These are phyloP conservation scores for Calameuta idolon DNA, from an alignment of 2,888 invertebrate species.

Conservation along the genomic window DNA sequence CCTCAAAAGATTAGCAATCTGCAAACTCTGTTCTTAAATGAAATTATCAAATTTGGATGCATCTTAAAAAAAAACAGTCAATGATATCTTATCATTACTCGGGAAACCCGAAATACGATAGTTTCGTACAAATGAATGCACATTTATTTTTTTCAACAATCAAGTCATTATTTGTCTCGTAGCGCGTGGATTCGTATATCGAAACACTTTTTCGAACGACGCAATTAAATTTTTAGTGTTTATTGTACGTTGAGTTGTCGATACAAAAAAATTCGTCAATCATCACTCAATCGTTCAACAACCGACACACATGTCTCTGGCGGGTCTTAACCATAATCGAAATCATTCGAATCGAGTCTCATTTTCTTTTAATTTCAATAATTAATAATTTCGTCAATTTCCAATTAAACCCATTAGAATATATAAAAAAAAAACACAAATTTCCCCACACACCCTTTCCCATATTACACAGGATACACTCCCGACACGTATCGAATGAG, in stretches of 20 bases:
- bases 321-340: too few species aligned
- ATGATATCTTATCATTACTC: too few species aligned
- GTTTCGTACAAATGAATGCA: too few species aligned
- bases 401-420: neutral
- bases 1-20: neutral
- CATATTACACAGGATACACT: neutral
- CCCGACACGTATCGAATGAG: neutral
- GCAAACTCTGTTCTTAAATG: neutral
- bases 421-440: neutral
- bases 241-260: neutral
- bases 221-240: neutral
- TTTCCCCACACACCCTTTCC: neutral
- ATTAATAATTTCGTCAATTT: neutral
- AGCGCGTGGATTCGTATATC: too few species aligned
- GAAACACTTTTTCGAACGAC: neutral
- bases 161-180: too few species aligned
- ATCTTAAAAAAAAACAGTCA: too few species aligned
- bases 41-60: too few species aligned
- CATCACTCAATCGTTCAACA: neutral
- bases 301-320: neutral
- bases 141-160: too few species aligned
- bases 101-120: too few species aligned
- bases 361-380: neutral
- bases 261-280: neutral
- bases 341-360: neutral